Percentiles rank a stretch among this genome's conserved stretches.
Evolutionary conservation across 1,140 invertebrate genomes (phyloP).

Genomic region (Nebria ingens): DNA sequence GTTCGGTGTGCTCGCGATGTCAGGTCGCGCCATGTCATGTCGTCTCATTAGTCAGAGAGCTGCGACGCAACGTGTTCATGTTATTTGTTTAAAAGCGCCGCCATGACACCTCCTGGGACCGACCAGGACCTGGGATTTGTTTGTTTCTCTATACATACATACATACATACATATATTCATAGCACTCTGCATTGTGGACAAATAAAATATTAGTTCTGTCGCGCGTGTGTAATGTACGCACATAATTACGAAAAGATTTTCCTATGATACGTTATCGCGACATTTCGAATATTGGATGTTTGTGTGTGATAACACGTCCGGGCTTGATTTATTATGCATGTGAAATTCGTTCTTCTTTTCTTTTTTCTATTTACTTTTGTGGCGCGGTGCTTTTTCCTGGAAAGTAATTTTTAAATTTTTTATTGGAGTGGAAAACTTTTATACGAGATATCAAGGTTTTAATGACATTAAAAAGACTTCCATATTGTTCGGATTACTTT

Average conservation of each 20-base stretch:
- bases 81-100: constrained; percentile 8
- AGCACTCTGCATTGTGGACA: too few species aligned
- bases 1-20: background rate
- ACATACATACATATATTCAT: too few species aligned
- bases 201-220: too few species aligned
- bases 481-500: too few species aligned
- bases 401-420: background rate
- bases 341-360: background rate
- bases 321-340: background rate
- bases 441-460: background rate
- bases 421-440: background rate
- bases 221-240: background rate
- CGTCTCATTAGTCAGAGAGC: constrained; percentile 8
- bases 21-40: constrained; percentile 4
- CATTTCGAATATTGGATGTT: background rate
- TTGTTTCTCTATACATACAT: too few species aligned
- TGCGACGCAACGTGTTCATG: background rate
- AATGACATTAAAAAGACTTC: too few species aligned
- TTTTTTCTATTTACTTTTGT: background rate
- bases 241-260: background rate
- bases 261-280: background rate
- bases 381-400: background rate
- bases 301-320: background rate
- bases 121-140: background rate
- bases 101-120: constrained; percentile 3